Evolutionary conservation across 2,888 invertebrate genomes (phyloP).

Genomic region (Teleogryllus oceanicus): DNA sequence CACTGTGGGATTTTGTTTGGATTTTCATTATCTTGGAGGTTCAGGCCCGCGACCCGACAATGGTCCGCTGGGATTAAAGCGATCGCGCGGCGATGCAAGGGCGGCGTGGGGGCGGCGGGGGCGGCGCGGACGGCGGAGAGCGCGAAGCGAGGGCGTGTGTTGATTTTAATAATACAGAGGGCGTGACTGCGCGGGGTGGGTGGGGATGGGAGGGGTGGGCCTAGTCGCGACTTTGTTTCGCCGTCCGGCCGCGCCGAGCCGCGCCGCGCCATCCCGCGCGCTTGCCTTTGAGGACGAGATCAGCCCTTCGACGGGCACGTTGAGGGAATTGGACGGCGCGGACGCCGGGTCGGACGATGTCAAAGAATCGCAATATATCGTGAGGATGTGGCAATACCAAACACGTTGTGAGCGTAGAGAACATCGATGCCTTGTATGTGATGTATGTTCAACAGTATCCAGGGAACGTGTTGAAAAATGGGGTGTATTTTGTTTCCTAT

Average conservation of each 20-base stretch:
- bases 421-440: too few relatives aligned
- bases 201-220: not conserved
- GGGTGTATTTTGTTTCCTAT: too few relatives aligned
- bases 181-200: not conserved
- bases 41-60: conserved; percentile 5
- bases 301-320: not conserved
- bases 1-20: conserved; percentile 2
- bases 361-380: too few relatives aligned
- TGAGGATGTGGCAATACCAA: too few relatives aligned
- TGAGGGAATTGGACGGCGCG: too few relatives aligned
- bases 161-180: not conserved
- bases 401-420: too few relatives aligned
- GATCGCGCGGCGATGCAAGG: not conserved
- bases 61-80: not conserved
- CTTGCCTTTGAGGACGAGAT: not conserved
- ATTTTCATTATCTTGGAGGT: conserved; percentile 18
- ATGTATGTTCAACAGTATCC: too few relatives aligned
- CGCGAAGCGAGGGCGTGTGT: not conserved
- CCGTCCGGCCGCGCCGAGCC: not conserved
- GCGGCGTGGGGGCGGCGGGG: too few relatives aligned
- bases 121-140: not conserved
- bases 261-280: not conserved
- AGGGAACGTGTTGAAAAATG: too few relatives aligned
- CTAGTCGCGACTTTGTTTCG: not conserved
- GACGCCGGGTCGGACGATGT: too few relatives aligned